Conservation (phyloP, 2,888 invertebrate species). For the Thecocarcelia acutangulata region DNA sequence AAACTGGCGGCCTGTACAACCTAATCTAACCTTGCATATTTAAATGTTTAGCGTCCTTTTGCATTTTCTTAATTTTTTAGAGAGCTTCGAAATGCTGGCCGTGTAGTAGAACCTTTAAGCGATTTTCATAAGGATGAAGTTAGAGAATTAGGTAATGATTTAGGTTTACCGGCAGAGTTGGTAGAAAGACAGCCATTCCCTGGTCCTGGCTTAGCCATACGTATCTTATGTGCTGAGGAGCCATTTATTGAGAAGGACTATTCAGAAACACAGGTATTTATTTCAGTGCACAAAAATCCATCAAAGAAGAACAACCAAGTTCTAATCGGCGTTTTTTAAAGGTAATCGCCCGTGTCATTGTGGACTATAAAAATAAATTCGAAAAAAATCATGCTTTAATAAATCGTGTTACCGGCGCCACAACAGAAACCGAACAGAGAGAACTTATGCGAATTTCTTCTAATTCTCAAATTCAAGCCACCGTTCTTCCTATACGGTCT, state of each 20-base stretch:
- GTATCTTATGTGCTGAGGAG: slow-evolving; percentile 97
- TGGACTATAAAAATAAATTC: slow-evolving; percentile 94
- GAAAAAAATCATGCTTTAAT: slow-evolving; percentile 95
- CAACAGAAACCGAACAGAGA: slow-evolving; percentile 87
- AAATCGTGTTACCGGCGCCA: slow-evolving; percentile 91
- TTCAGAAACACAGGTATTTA: slow-evolving; percentile 92
- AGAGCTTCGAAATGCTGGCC: slow-evolving; percentile 87
- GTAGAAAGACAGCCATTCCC: slow-evolving; percentile 99
- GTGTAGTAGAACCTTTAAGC: slow-evolving; percentile 98
- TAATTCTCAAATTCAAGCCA: slow-evolving; percentile 88
- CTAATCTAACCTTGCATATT: too few relatives aligned
- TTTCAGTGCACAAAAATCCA: not conserved
- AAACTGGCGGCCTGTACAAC: too few relatives aligned
- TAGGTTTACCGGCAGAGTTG: slow-evolving; percentile 92
- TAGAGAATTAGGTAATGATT: slow-evolving; percentile 91
- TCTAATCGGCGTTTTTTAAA: slow-evolving; percentile 72
- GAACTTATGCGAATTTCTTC: slow-evolving; percentile 89
- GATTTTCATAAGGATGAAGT: slow-evolving; percentile 99
- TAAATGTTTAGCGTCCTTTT: too few relatives aligned
- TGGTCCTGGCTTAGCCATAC: slow-evolving; percentile 98
- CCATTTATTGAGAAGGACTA: slow-evolving; percentile 97
- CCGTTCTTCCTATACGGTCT: slow-evolving; percentile 94
- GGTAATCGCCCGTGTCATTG: slow-evolving; percentile 96
- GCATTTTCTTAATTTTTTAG: slow-evolving; percentile 77
- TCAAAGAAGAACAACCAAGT: not conserved